Conservation (phyloP, 2,113 vertebrate genomes). For the Scomber japonicus region DNA sequence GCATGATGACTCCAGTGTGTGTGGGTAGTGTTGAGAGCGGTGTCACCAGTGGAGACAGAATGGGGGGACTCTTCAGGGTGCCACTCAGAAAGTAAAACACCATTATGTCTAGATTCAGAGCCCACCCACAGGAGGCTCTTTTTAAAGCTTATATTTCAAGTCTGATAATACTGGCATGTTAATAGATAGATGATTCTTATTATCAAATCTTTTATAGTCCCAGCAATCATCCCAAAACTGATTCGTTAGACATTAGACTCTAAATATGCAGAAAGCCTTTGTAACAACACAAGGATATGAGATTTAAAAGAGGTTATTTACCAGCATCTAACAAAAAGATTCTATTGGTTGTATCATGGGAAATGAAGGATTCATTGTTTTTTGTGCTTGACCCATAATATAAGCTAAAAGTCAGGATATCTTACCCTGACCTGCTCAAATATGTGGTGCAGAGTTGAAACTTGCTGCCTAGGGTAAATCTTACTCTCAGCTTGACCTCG, state of each 20-base stretch:
- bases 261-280: too few species aligned
- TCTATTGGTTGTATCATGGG: background rate
- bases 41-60: constrained; percentile 66
- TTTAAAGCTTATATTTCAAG: constrained; percentile 5
- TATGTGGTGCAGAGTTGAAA: background rate
- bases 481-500: background rate
- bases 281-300: background rate
- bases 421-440: background rate
- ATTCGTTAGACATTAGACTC: too few species aligned
- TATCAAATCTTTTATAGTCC: too few species aligned
- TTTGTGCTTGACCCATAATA: too few species aligned
- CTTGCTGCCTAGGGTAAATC: background rate
- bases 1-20: constrained; percentile 67
- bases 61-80: constrained; percentile 66
- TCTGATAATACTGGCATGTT: constrained; percentile 9
- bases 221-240: too few species aligned
- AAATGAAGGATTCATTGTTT: background rate
- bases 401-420: background rate
- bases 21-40: constrained; percentile 72
- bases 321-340: background rate
- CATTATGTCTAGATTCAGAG: constrained; percentile 56
- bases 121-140: constrained; percentile 54
- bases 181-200: background rate
- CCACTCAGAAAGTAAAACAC: constrained; percentile 69
- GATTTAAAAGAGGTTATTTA: background rate